Percentiles rank a stretch among this genome's conserved stretches.
Conservation (phyloP, 2,113 vertebrate genomes). For the Nibea coibor region DNA sequence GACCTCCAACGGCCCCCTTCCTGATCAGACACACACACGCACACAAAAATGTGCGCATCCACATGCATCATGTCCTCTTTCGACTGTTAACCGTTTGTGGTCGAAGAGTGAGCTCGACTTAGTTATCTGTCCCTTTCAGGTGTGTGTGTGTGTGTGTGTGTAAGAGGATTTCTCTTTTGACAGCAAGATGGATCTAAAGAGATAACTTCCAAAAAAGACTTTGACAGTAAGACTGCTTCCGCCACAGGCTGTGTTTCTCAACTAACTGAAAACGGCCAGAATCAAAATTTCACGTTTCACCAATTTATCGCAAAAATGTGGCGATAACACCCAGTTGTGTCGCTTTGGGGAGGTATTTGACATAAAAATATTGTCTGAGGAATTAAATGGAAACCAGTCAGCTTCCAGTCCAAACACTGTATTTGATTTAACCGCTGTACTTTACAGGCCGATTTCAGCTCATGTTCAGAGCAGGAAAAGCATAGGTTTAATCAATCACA, state of each 20-base stretch:
- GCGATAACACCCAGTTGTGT: not conserved
- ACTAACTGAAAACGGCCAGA: slow-evolving; percentile 58
- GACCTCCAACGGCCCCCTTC: slow-evolving; percentile 85
- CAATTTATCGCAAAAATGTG: slow-evolving; percentile 4
- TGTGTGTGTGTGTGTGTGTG: slow-evolving; percentile 34
- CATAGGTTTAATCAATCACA: slow-evolving; percentile 28
- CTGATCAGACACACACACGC: slow-evolving; percentile 77
- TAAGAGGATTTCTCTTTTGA: slow-evolving; percentile 58
- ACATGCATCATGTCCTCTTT: slow-evolving; percentile 75
- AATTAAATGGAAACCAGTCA: not conserved
- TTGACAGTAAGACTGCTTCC: slow-evolving; percentile 53
- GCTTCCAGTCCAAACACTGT: not conserved
- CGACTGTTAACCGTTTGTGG: slow-evolving; percentile 85
- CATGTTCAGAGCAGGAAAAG: not conserved
- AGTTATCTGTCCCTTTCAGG: slow-evolving; percentile 83
- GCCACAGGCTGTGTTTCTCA: slow-evolving; percentile 59
- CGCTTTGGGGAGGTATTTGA: not conserved
- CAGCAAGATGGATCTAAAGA: slow-evolving; percentile 57
- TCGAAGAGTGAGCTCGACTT: slow-evolving; percentile 67
- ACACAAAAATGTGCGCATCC: slow-evolving; percentile 64
- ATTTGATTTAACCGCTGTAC: not conserved
- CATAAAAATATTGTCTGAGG: not conserved
- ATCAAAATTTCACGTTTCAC: slow-evolving; percentile 36
- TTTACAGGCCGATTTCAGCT: too few species aligned
- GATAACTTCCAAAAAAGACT: slow-evolving; percentile 58